These are phyloP conservation scores for Australoheros facetus DNA, from an alignment of 2,797 vertebrate genomes.

Conservation along the genomic window DNA sequence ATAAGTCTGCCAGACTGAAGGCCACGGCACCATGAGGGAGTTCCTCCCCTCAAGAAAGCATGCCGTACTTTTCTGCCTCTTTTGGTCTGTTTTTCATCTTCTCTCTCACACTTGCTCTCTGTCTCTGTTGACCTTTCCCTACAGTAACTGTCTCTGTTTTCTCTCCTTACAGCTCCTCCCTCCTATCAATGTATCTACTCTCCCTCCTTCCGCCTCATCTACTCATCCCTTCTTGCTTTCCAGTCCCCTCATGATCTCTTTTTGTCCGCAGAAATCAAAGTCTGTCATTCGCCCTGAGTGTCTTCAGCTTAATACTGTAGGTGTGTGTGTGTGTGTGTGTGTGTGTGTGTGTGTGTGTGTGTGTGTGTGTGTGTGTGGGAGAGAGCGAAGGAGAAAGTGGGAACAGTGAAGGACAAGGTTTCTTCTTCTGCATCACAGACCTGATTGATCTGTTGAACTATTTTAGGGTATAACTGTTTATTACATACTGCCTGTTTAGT, in stretches of 20 bases:
- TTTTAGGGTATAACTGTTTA: background rate
- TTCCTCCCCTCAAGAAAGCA: constrained; percentile 44
- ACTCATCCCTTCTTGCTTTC: constrained; percentile 29
- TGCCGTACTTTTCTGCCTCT: constrained; percentile 60
- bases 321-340: background rate
- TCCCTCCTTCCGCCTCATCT: constrained; percentile 21
- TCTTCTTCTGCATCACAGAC: background rate
- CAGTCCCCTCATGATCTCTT: constrained; percentile 13
- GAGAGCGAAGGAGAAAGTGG: background rate
- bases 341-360: background rate
- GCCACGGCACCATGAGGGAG: constrained; percentile 22
- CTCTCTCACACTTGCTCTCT: constrained; percentile 47
- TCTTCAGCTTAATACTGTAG: constrained; percentile 28
- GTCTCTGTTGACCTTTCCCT: constrained; percentile 67
- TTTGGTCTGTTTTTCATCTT: constrained; percentile 56
- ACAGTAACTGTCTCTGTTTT: constrained; percentile 58
- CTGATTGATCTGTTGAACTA: background rate
- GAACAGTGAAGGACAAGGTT: constrained; percentile 3
- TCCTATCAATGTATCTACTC: constrained; percentile 22
- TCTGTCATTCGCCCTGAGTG: constrained; percentile 27
- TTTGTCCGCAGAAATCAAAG: constrained; percentile 50
- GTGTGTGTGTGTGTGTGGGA: background rate
- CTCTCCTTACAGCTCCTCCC: constrained; percentile 9
- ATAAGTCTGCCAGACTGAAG: constrained; percentile 42
- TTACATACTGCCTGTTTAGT: background rate